These are phyloP conservation scores for Sylvicola cinctus DNA, from an alignment of 2,888 invertebrate species.

Conservation along the genomic window DNA sequence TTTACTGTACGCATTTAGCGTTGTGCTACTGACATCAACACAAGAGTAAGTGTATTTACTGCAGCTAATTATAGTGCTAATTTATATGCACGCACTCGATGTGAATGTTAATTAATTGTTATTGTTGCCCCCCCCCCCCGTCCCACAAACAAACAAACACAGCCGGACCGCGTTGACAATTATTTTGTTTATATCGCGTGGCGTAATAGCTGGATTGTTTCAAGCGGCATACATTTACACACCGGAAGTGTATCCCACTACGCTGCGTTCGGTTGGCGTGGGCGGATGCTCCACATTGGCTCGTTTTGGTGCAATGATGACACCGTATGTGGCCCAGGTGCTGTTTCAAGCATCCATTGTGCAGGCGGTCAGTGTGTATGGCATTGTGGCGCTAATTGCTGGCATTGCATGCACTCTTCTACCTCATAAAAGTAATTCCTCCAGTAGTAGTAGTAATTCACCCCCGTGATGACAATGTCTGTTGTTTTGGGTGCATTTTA, in stretches of 20 bases:
- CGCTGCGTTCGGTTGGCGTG: conserved; percentile 73
- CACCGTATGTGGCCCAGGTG: conserved; percentile 88
- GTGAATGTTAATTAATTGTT: no score
- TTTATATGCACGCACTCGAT: conserved; percentile 2
- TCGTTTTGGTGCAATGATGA: conserved; percentile 75
- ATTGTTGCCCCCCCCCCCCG: no score
- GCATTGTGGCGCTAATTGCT: conserved; percentile 33
- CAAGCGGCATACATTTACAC: conserved; percentile 93
- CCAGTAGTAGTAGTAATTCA: no score
- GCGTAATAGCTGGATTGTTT: conserved; percentile 83
- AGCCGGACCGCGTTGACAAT: conserved; percentile 59
- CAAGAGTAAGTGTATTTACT: conserved; percentile 33
- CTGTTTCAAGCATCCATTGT: conserved; percentile 33
- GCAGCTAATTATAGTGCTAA: neutral
- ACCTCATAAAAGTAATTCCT: conserved; percentile 45
- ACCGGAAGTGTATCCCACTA: conserved; percentile 86
- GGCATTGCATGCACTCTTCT: conserved; percentile 36
- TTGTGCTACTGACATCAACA: conserved; percentile 54
- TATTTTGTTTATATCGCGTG: conserved; percentile 70
- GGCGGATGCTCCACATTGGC: conserved; percentile 84
- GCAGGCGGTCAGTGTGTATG: conserved; percentile 37
- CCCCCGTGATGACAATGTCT: no score
- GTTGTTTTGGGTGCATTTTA: no score
- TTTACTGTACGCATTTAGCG: conserved; percentile 56
- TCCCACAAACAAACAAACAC: no score